Conservation (phyloP, 2,888 invertebrate genomes). For the Mythimna impura region DNA sequence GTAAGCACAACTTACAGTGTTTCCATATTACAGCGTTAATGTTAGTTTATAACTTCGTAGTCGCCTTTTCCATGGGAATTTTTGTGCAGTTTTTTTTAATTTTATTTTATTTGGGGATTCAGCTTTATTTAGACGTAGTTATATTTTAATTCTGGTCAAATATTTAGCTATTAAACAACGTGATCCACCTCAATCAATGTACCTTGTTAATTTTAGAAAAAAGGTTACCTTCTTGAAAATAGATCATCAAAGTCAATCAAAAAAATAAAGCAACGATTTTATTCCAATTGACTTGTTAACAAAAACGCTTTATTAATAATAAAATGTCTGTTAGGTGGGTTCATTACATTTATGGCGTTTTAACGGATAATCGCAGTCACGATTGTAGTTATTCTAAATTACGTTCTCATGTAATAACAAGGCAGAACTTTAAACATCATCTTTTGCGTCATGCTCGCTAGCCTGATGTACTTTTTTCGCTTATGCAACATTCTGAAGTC, state of each 20-base stretch:
- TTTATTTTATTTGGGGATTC: too few species aligned
- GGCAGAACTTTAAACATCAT: conserved; percentile 4
- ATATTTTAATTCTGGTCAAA: too few species aligned
- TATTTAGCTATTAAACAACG: not conserved
- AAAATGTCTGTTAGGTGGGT: not conserved
- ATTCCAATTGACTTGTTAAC: not conserved
- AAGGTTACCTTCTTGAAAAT: not conserved
- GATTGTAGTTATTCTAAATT: conserved; percentile 34
- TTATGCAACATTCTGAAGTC: conserved; percentile 45
- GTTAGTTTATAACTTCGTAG: too few species aligned
- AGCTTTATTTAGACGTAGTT: not conserved
- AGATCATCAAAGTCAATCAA: not conserved
- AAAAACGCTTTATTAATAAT: not conserved
- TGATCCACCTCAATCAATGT: not conserved
- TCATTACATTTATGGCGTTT: conserved; percentile 8
- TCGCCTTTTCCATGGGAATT: too few species aligned
- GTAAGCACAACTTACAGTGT: too few species aligned
- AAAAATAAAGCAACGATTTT: not conserved
- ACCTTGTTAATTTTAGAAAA: not conserved
- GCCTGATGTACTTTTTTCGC: conserved; percentile 34
- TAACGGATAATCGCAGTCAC: conserved; percentile 27
- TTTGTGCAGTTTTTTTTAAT: too few species aligned
- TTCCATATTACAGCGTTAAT: too few species aligned
- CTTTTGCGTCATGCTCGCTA: conserved; percentile 36
- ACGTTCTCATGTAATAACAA: conserved; percentile 22